Conservation (phyloP, 2,888 invertebrate genomes). For the Cataglyphis albicans region DNA sequence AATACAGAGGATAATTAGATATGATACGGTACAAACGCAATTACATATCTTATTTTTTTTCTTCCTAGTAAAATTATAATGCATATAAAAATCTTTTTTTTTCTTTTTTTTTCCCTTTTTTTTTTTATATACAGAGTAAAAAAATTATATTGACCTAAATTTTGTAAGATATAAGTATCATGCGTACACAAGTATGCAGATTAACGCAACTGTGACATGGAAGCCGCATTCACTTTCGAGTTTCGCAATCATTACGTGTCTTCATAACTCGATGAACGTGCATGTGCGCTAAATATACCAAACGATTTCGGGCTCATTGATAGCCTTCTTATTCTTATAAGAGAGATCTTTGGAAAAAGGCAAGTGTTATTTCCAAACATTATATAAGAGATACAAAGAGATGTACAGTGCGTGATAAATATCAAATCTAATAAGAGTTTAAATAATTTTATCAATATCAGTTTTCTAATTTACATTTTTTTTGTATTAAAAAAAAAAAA, state of each 20-base stretch:
- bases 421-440: not conserved
- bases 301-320: not conserved
- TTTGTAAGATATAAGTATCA: conserved; percentile 15
- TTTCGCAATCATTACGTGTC: conserved; percentile 29
- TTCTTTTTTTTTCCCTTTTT: too few species aligned
- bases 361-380: not conserved
- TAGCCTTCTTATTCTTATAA: not conserved
- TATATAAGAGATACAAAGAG: not conserved
- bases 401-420: not conserved
- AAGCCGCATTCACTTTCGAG: conserved; percentile 24
- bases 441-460: not conserved
- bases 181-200: not conserved
- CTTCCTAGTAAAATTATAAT: not conserved
- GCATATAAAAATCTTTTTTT: not conserved
- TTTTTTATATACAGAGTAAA: not conserved
- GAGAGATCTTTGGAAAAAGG: not conserved
- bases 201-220: not conserved
- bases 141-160: conserved; percentile 1
- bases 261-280: not conserved
- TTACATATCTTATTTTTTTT: not conserved
- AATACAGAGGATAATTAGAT: not conserved
- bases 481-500: not conserved
- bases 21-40: not conserved
- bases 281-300: not conserved
- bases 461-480: not conserved